Conservation (phyloP, 2,797 vertebrate genomes). For the Trichosurus vulpecula region DNA sequence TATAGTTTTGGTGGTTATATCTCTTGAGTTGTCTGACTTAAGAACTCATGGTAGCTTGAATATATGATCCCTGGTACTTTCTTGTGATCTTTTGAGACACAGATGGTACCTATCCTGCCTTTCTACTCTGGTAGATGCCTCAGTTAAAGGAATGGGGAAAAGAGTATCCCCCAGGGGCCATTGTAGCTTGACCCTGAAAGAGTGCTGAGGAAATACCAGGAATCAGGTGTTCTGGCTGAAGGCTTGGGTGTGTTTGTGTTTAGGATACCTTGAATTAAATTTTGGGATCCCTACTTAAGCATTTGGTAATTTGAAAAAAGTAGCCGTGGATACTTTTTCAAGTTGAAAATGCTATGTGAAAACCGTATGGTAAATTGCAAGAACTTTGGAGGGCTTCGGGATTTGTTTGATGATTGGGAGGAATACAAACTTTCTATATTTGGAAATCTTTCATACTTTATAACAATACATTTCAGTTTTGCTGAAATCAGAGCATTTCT, state of each 20-base stretch:
- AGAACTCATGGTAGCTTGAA: neutral
- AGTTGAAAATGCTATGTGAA: neutral
- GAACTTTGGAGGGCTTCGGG: neutral
- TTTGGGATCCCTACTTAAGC: neutral
- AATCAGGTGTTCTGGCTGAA: neutral
- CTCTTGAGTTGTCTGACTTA: neutral
- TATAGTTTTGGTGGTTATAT: neutral
- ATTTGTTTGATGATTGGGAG: neutral
- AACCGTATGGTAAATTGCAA: neutral
- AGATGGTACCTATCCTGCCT: neutral
- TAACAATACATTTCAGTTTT: neutral
- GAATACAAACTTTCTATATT: neutral
- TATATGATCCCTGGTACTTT: neutral
- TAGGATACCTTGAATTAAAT: neutral
- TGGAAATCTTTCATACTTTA: neutral
- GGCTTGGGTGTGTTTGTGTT: neutral
- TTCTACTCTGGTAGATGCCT: neutral
- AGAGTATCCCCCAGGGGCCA: neutral
- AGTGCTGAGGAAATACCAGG: neutral
- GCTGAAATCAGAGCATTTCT: neutral
- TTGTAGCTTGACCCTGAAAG: neutral
- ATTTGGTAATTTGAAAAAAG: neutral
- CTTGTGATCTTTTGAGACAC: neutral
- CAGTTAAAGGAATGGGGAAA: neutral
- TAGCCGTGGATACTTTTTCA: neutral